Evolutionary conservation across 2,888 invertebrate species (phyloP), one percentile per base, ranked within the genome.

Genomic region (Drosophila quinaria): DNA sequence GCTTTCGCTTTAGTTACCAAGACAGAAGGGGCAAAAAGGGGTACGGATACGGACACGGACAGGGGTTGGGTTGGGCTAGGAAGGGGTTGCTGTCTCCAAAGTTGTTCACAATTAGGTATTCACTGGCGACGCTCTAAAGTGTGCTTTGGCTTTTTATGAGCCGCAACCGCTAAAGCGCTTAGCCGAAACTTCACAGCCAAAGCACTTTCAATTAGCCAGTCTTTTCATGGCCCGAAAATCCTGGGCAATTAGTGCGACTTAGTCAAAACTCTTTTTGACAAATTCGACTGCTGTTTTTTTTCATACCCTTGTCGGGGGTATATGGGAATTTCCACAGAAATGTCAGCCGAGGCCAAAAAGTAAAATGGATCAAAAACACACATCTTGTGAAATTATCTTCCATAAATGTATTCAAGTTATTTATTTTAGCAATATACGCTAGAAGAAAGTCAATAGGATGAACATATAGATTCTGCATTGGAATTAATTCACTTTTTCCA

Each of bases 161-260:
- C 35, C 22, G 6, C 51, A 78, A 74, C 90, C 88, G 68, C 87
- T 87, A 89, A 89, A 60, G 81, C 74, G 87, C 87, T 89, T 87
- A 63, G 61, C 42, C 42, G 29, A 31, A 75, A 41, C 33, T 63
- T 62, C 33, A 17, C 41, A 55, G 46, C 19, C 4, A 22, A 68
- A 55, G 31, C 56, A 56, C 77, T 65, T 70, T 61, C 71, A 75
- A 70, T 75, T 80, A 65, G 69, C 22, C 37, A 13, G 72, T 46
- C 37, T 19, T n/a, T 17, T 42, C 17, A 15, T 33, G 17, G 50
- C 39, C 50, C 64, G 46, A 62, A 69, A 77, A 83, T 68, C 79
- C 69, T 51, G 56, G 59, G 87, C 87, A 84, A 84, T 84, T 84
- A 84, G 87, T 74, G 71, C 51, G 74, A 78, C 81, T 78, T 81